Evolutionary conservation across 2,797 vertebrate species (phyloP).

Genomic region (Hypotaenidia philippensis): DNA sequence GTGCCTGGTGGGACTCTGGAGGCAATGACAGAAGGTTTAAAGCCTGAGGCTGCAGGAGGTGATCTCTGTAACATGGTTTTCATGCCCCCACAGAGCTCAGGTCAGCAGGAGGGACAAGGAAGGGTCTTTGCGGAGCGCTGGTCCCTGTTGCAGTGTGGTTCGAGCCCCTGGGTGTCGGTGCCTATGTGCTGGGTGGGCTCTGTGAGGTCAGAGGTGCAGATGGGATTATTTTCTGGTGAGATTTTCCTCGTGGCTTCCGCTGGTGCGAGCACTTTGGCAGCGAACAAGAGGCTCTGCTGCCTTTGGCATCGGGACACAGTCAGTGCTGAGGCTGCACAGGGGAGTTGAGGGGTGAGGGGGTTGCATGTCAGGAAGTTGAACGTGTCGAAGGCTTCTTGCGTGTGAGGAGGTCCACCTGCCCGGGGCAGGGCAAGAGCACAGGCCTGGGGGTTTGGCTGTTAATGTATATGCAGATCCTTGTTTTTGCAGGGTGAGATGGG

Average conservation of each 20-base stretch:
- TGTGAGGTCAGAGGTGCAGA: not conserved
- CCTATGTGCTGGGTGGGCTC: not conserved
- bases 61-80: not conserved
- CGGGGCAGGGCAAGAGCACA: not conserved
- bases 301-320: not conserved
- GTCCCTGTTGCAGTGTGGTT: not conserved
- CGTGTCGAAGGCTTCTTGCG: not conserved
- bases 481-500: not conserved
- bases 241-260: not conserved
- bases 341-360: not conserved
- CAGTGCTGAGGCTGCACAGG: not conserved
- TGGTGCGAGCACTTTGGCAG: rapidly evolving
- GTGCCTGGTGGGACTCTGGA: not conserved
- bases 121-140: not conserved
- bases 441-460: not conserved
- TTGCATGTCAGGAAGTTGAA: not conserved
- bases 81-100: not conserved
- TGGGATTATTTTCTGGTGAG: not conserved
- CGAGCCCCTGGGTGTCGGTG: not conserved
- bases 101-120: not conserved
- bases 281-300: constrained; percentile 4
- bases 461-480: not conserved
- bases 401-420: not conserved
- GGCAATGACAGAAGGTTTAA: not conserved
- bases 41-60: not conserved